Percentiles rank a stretch among this genome's conserved stretches.
These are phyloP conservation scores for Pangasius macronema DNA, from an alignment of 2,797 vertebrate species.

Conservation along the genomic window DNA sequence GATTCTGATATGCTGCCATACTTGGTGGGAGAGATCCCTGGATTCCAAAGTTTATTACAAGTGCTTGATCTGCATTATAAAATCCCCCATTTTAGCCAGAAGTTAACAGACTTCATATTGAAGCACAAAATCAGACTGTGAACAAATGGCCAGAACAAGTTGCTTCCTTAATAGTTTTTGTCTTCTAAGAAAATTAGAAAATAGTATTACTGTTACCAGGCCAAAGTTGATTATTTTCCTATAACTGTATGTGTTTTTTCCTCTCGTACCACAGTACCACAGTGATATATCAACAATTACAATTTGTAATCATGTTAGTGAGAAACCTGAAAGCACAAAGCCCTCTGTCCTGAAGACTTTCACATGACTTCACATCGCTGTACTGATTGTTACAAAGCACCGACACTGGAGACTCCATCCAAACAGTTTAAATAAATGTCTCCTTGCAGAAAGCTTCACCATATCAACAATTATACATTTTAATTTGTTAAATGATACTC, in stretches of 20 bases:
- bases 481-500: neutral
- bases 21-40: neutral
- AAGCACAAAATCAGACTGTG: neutral
- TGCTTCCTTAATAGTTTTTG: neutral
- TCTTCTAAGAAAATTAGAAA: neutral
- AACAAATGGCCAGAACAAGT: neutral
- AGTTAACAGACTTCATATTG: neutral
- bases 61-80: neutral
- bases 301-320: neutral
- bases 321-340: neutral
- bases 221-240: neutral
- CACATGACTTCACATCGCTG: neutral
- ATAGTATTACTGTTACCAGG: neutral
- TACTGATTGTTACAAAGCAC: neutral
- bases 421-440: neutral
- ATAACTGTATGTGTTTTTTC: neutral
- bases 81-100: neutral
- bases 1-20: neutral
- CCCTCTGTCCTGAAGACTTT: neutral
- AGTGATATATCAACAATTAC: neutral
- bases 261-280: neutral
- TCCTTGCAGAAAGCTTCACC: neutral
- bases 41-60: constrained; percentile 17
- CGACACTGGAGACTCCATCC: neutral
- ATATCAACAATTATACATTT: neutral